These are phyloP conservation scores for Malaclemys terrapin DNA, from an alignment of 2,113 vertebrate species.

Conservation along the genomic window DNA sequence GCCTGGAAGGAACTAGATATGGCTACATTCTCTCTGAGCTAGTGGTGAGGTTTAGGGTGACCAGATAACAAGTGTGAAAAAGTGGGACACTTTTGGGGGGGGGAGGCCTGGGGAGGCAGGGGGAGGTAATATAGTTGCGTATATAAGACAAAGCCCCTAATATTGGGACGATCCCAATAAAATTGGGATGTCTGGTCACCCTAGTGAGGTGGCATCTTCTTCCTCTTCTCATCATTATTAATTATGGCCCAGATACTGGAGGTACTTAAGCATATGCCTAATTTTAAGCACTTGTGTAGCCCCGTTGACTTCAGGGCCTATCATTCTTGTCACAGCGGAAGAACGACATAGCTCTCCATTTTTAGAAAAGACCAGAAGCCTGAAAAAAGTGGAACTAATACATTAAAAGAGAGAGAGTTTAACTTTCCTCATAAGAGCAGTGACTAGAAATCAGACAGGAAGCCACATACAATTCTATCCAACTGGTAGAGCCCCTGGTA, in stretches of 20 bases:
- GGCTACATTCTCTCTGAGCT: not conserved
- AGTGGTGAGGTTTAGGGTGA: fast-evolving
- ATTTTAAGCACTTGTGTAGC: not conserved
- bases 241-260: not conserved
- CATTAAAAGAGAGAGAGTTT: not conserved
- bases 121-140: not conserved
- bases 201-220: not conserved
- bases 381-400: not conserved
- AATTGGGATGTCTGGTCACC: not conserved
- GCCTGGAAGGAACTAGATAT: fast-evolving
- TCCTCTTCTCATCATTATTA: not conserved
- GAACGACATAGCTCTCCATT: not conserved
- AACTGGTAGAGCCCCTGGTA: not conserved
- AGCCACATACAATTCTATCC: not conserved
- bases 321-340: fast-evolving
- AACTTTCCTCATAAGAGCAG: not conserved
- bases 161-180: not conserved
- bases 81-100: not conserved
- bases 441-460: not conserved
- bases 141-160: not conserved
- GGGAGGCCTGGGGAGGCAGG: no score
- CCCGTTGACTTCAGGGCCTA: fast-evolving
- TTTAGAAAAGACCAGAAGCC: not conserved
- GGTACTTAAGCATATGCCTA: not conserved
- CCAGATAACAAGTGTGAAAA: not conserved